Percentiles rank a stretch among this genome's conserved stretches.
Evolutionary conservation across 2,888 invertebrate genomes (phyloP).

Genomic region (Oxycera nigricornis): DNA sequence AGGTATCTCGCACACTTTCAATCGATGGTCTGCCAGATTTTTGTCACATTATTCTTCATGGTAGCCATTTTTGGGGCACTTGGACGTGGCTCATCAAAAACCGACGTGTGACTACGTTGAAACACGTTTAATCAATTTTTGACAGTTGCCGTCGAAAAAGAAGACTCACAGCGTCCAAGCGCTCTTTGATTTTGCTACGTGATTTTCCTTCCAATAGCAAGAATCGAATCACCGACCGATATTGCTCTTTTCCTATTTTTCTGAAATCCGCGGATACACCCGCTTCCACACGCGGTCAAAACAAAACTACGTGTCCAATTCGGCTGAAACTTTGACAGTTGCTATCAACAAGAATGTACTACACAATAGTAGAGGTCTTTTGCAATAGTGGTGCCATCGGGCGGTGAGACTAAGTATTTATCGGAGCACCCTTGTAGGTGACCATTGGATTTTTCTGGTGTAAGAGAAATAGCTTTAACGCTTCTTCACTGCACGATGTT

Average conservation of each 20-base stretch:
- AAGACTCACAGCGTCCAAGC: slow-evolving; percentile 27
- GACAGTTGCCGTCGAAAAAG: slow-evolving; percentile 21
- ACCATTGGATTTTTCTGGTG: too few species aligned
- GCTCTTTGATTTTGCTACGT: slow-evolving; percentile 31
- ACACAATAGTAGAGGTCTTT: slow-evolving; percentile 15
- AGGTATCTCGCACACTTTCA: slow-evolving; percentile 18
- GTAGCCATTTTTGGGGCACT: slow-evolving; percentile 20
- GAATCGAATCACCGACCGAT: slow-evolving; percentile 43
- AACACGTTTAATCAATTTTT: slow-evolving; percentile 36
- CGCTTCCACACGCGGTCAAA: slow-evolving; percentile 46
- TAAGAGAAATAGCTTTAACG: too few species aligned
- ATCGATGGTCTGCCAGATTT: slow-evolving; percentile 34
- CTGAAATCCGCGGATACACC: slow-evolving; percentile 42
- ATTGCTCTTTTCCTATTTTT: slow-evolving; percentile 44
- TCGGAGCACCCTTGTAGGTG: slow-evolving; percentile 20
- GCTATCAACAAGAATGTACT: slow-evolving; percentile 30
- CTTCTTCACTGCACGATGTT: too few species aligned
- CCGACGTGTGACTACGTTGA: slow-evolving; percentile 29
- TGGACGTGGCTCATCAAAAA: slow-evolving; percentile 37
- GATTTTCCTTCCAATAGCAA: slow-evolving; percentile 36
- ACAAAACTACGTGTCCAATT: slow-evolving; percentile 42
- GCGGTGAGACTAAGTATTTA: slow-evolving; percentile 23
- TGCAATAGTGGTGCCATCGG: slow-evolving; percentile 21
- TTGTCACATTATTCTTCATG: neutral
- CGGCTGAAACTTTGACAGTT: slow-evolving; percentile 28